Evolutionary conservation across 2,888 invertebrate species (phyloP).

Genomic region (Strigamia crassipes): DNA sequence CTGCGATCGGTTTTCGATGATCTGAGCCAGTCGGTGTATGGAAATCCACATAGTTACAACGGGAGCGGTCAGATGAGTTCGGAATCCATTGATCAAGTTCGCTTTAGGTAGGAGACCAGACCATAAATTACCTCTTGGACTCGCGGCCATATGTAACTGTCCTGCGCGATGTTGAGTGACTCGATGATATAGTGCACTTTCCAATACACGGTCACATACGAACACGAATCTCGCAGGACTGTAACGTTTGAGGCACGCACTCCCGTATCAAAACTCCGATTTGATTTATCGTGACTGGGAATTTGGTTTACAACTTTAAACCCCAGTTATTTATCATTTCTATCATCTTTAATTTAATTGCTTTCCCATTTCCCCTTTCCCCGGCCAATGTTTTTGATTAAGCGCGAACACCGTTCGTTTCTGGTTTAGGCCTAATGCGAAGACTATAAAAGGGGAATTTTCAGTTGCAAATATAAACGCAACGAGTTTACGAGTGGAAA

Average conservation of each 20-base stretch:
- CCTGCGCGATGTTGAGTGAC: background rate
- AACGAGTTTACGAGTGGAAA: background rate
- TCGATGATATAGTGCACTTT: constrained; percentile 14
- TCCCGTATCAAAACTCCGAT: background rate
- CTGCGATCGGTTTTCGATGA: constrained; percentile 69
- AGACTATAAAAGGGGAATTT: background rate
- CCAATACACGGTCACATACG: constrained; percentile 12
- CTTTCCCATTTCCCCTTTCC: background rate
- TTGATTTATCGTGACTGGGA: background rate
- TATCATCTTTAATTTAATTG: background rate
- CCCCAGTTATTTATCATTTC: background rate
- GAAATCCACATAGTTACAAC: constrained; percentile 84
- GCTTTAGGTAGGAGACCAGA: constrained; percentile 71
- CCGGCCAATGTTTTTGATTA: background rate
- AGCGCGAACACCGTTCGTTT: background rate
- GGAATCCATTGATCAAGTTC: constrained; percentile 81
- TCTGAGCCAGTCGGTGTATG: constrained; percentile 73
- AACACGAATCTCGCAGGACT: background rate
- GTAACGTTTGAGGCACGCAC: background rate
- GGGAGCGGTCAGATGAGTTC: constrained; percentile 77
- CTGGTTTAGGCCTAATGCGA: background rate
- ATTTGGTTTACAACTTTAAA: constrained; percentile 17
- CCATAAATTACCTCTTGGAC: constrained; percentile 4
- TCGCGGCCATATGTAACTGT: constrained; percentile 20
- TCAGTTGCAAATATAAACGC: background rate